phyloP scores from a whole-genome alignment of 1,140 invertebrate species.

The Paraescarpia echinospica region DNA sequence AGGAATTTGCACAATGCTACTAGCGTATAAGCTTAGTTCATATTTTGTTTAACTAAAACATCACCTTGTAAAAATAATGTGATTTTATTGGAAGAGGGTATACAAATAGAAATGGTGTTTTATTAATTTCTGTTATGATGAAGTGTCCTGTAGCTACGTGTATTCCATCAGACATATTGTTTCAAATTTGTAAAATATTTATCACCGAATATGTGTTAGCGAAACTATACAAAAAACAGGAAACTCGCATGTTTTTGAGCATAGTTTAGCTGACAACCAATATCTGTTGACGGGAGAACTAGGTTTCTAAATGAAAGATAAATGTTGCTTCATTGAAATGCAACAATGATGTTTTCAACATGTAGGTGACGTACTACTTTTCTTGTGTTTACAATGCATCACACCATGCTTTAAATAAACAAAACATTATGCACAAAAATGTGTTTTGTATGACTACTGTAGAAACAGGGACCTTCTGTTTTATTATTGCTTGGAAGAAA shows the following conservation, averaged over 20 bases:
- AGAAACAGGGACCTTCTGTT: background rate
- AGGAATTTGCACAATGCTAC: slow-evolving; percentile 8
- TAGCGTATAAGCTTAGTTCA: background rate
- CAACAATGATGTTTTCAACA: background rate
- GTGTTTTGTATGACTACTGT: background rate
- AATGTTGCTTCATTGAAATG: background rate
- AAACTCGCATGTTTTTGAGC: background rate
- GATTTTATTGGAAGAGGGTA: background rate
- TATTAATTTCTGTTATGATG: background rate
- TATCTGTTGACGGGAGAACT: background rate
- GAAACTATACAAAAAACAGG: background rate
- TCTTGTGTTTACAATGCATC: background rate
- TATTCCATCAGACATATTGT: too few species aligned
- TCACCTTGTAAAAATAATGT: background rate
- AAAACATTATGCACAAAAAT: background rate
- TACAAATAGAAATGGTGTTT: background rate
- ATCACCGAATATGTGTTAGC: too few species aligned
- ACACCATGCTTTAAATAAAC: background rate
- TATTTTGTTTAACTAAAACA: background rate
- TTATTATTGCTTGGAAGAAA: too few species aligned
- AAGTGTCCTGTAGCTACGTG: background rate
- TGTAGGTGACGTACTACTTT: background rate
- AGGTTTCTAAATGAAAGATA: background rate
- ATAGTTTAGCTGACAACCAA: background rate
- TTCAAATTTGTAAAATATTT: too few species aligned